phyloP scores from a whole-genome alignment of 2,113 vertebrate genomes.

The Lasiurus borealis region DNA sequence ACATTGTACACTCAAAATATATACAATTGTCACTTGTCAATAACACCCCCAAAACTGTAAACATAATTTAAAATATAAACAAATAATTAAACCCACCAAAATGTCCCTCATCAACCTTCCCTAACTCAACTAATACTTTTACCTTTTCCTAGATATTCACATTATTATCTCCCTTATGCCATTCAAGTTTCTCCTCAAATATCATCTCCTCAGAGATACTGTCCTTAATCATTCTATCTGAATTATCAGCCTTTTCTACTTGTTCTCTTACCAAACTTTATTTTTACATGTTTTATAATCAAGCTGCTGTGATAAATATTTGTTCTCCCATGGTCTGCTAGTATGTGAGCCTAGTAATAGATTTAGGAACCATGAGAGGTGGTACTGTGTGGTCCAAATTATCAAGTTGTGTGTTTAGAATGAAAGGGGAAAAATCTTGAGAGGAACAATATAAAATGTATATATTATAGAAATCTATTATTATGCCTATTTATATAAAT shows the following conservation, averaged over 20 bases:
- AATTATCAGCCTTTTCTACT: background rate
- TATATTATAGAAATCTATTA: conserved; percentile 32
- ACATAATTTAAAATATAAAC: background rate
- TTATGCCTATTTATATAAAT: background rate
- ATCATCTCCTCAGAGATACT: background rate
- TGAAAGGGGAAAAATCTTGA: background rate
- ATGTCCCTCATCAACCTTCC: background rate
- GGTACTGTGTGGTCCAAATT: no score
- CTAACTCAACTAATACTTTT: background rate
- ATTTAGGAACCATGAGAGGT: no score
- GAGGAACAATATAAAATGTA: background rate
- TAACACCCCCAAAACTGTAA: background rate
- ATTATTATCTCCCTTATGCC: background rate
- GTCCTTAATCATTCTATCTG: background rate
- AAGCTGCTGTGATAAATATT: no score
- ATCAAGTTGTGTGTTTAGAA: no score
- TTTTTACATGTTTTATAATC: background rate
- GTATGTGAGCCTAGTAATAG: no score
- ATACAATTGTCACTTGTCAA: background rate
- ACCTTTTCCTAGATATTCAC: background rate
- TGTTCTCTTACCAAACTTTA: background rate
- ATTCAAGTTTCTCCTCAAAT: background rate
- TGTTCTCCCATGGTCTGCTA: no score
- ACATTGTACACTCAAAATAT: background rate
- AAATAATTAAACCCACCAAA: background rate